Base-by-base conservation (phyloP, 2,797 vertebrate genomes). In the Cichlasoma orientale region DNA sequence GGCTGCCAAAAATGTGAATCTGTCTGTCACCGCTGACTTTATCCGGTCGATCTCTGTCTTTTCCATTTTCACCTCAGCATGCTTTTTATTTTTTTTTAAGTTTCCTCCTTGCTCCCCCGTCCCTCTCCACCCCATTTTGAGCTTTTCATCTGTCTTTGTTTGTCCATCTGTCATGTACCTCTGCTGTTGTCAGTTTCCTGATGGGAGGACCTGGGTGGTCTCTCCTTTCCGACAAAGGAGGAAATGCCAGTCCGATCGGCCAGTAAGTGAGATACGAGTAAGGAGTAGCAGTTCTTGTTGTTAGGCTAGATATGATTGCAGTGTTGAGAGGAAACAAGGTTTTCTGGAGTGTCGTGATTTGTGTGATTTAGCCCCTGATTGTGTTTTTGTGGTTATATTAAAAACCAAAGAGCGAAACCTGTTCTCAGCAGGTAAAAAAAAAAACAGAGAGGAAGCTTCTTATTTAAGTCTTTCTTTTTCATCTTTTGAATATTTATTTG, bases 151-250 rank as follows among this genome's bases (percentile, higher is more conserved):
- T 88, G 47, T 80, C 38, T 83, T 70, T 84, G 57, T 86, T 75
- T 78, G 57, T 83, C 57, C 59, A 55, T 61, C 54, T 85, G 27
- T 76, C 83, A 56, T 27, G 12, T 27, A 57, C 75, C 31, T 38
- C 47, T 68, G 68, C 72, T 59, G 56, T 81, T 82, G 79, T 91
- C 96, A 97, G 97, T 97, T 98, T 93, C 95, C 96, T 68, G 96
- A 97, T 82, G 97, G 97, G 93, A 96, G 96, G 92, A 96, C 97
- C 94, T 97, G 96, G 97, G 96, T 98, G 95, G 97, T 96, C 89
- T 97, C 96, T 89, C 96, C 97, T 91, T 86, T 94, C 82, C 94
- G 91, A 86, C 95, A 91, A 93, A 95, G 93, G 93, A 88, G 86
- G 80, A 83, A 29, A 77, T 79, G 72, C 69, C 84, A 80, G 83